Evolutionary conservation across 2,113 vertebrate genomes (phyloP), one percentile per base, ranked within the genome.

Genomic region (Prolemur simus): DNA sequence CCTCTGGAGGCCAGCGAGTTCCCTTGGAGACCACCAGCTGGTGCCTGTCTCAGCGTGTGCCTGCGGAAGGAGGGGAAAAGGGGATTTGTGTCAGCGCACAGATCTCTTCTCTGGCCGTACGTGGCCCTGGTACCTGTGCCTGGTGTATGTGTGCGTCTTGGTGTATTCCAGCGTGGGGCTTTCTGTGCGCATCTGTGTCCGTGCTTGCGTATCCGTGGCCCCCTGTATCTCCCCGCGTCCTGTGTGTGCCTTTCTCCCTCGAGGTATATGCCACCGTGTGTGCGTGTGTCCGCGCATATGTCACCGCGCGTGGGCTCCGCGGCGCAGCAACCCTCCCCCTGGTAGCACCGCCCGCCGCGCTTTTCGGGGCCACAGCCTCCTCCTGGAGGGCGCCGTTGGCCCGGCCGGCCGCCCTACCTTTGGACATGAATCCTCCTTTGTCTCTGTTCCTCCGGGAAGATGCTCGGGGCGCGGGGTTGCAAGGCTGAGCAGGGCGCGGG

Each of bases 391-490:
- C 39, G 58, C 86, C 52, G 20, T 45, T 64, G 93, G 77, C 63
- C 82, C 18, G 10, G n/a, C 73, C 42, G 87, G 96, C 96, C 97
- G 97, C 98, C 98, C 95, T 98, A 99, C 98, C 98, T 99, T 99
- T 99, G 97, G 99, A 99, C 98, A 99, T 99, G 98, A 98, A 99
- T 98, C 97, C 98, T 98, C 97, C 98, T 99, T 99, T 99, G 98
- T 99, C 97, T 99, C 97, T 15, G 77, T 27, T 92, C 97, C 96
- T 95, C 95, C 60, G 77, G 81, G 92, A 98, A 97, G 98, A 97
- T 96, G 98, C 97, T 98, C 97, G 94, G 93, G 96, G 90, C 94
- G 96, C 89, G 97, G 95, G 96, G 97, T 95, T 97, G 94, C 96
- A 34, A 87, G 96, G 96, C 95, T 95, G 95, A 92, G 94, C 95